phyloP scores from a whole-genome alignment of 2,113 vertebrate genomes.

The Rhinolophus sinicus region DNA sequence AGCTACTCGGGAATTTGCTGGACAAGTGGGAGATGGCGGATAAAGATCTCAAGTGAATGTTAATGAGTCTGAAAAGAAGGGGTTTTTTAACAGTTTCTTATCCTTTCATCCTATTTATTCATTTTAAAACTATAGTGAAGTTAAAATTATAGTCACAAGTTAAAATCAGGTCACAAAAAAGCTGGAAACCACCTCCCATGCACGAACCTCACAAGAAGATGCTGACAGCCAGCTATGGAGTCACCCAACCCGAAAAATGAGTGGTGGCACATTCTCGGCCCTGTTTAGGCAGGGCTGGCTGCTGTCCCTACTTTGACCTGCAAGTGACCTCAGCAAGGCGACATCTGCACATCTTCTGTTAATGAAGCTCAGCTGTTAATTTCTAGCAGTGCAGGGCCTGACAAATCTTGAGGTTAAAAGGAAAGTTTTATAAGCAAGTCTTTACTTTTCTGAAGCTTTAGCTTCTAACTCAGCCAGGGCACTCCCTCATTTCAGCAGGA shows the following conservation, averaged over 20 bases:
- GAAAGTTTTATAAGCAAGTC: background rate
- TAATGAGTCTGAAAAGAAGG: background rate
- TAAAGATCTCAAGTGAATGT: background rate
- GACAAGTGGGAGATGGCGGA: background rate
- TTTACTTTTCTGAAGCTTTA: background rate
- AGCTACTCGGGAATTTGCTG: background rate
- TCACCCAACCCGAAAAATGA: background rate
- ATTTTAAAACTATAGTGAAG: background rate
- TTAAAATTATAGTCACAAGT: too few relatives aligned
- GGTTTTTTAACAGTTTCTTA: background rate
- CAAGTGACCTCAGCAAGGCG: background rate
- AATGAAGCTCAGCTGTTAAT: background rate
- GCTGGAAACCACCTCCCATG: background rate
- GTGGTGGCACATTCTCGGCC: background rate
- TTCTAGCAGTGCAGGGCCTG: background rate
- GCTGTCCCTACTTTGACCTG: background rate
- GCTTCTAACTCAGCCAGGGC: background rate
- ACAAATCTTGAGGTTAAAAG: background rate
- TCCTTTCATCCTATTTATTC: background rate
- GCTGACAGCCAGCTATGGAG: background rate
- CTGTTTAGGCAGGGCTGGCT: background rate
- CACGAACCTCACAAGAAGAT: background rate
- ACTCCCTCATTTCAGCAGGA: background rate
- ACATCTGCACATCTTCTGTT: background rate
- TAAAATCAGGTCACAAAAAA: background rate